Evolutionary conservation across 2,888 invertebrate genomes (phyloP).

Genomic region (Xestia rhomboidea): DNA sequence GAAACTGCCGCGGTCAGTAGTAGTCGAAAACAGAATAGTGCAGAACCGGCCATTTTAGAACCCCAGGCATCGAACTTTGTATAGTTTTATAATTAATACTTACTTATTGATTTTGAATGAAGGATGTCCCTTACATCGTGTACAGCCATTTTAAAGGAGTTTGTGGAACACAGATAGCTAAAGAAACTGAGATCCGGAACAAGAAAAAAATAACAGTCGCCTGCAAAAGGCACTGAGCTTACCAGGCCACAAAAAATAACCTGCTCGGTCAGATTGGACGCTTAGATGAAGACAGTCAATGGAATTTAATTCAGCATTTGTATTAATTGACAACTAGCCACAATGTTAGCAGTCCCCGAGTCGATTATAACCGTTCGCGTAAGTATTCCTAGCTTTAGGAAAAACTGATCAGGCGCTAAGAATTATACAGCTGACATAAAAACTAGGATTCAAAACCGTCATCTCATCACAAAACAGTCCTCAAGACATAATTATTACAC

Average conservation of each 20-base stretch:
- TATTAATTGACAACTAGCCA: slow-evolving; percentile 24
- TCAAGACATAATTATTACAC: slow-evolving; percentile 54
- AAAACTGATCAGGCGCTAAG: slow-evolving; percentile 39
- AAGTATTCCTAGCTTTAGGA: slow-evolving; percentile 11
- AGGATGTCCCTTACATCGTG: not conserved
- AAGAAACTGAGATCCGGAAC: slow-evolving; percentile 18
- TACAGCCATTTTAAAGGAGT: not conserved
- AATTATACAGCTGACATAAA: slow-evolving; percentile 25
- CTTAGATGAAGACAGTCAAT: slow-evolving; percentile 4
- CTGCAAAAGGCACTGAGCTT: slow-evolving; percentile 18
- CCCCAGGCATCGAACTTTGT: too few relatives aligned
- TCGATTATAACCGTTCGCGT: slow-evolving; percentile 10
- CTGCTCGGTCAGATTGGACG: slow-evolving; percentile 10
- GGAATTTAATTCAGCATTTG: slow-evolving; percentile 37
- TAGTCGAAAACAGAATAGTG: too few relatives aligned
- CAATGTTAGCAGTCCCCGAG: slow-evolving; percentile 4
- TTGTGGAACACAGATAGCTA: not conserved
- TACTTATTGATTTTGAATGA: not conserved
- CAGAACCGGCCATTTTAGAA: too few relatives aligned
- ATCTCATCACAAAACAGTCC: slow-evolving; percentile 19
- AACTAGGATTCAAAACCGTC: slow-evolving; percentile 21
- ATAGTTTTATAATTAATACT: not conserved
- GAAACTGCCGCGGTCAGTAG: not conserved
- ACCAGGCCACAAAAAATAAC: slow-evolving; percentile 34
- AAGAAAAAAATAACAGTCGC: slow-evolving; percentile 8